Evolutionary conservation across 2,113 vertebrate genomes (phyloP), one percentile per base, ranked within the genome.

Genomic region (Tragulus kanchil): DNA sequence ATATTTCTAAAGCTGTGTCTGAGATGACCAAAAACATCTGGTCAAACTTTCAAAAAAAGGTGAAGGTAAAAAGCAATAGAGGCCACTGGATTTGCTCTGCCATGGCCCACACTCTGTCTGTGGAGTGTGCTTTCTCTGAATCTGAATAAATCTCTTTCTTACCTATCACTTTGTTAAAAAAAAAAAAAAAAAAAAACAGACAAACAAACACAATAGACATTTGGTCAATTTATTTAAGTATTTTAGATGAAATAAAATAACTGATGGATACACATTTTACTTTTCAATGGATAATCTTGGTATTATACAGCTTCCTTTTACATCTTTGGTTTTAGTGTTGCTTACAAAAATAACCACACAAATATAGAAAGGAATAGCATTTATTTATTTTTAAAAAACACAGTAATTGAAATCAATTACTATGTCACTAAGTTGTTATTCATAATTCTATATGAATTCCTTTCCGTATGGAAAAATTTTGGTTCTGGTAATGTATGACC

Each of bases 351-450:
- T n/a, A 96, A 31, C 28, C 36, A 85, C 67, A 17, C 54, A 31
- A 94, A 92, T 78, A 31, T 78, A 69, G 17, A 83, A 93, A 86
- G 17, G 83, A 93, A 86, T 86, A 9, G 3, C 91, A 84, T 21
- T 93, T 75, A 48, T 45, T 67, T 83, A 52, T 45, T 69, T 64
- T 28, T 78, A 90, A 75, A 78, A 58, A 21, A 84, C 8, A 8
- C 7, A 89, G 42, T 12, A 58, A 73, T 48, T 84, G 36, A 77
- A 92, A 64, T 69, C 17, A 84, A 67, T 89, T 84, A 48, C 50
- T 85, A 0, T 64, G 48, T 86, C n/a, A 81, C 23, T 77, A 58
- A 85, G 42, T 0, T 28, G 1, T 88, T 77, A 36, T 19, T 64
- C 31, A 5, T 48, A 62, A 15, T 54, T 69, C 10, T 48, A 58